A percentile compares a stretch with the other conserved stretches of the same genome.
Conservation (phyloP, 1,140 invertebrate genomes). For the Drosophila saltans region DNA sequence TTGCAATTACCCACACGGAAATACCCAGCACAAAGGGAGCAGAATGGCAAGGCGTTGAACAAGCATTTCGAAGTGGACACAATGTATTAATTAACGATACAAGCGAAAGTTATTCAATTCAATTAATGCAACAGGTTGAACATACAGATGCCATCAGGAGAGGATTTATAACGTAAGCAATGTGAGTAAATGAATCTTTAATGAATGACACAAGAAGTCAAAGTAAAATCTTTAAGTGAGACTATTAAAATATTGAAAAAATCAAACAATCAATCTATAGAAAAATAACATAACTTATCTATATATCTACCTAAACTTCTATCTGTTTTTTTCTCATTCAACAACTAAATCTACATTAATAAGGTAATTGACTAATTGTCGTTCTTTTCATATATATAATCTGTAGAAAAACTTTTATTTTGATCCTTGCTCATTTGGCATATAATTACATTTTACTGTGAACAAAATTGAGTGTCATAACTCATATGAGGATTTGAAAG, state of each 20-base stretch:
- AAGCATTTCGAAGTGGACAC: conserved; percentile 41
- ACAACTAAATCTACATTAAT: no score
- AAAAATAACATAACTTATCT: no score
- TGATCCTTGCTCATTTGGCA: neutral
- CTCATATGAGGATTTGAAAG: conserved; percentile 9
- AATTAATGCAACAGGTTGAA: conserved; percentile 46
- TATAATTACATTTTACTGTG: neutral
- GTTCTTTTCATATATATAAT: neutral
- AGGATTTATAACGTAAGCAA: neutral
- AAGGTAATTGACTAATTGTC: neutral
- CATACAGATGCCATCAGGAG: neutral
- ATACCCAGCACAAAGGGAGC: conserved; percentile 33
- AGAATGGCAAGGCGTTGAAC: neutral
- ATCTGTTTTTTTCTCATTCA: no score
- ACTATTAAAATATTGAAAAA: neutral
- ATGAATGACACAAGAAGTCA: conserved; percentile 3
- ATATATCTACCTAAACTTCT: no score
- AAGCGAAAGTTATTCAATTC: conserved; percentile 20
- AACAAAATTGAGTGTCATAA: conserved; percentile 10
- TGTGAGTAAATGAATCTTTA: neutral
- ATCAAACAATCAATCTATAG: no score
- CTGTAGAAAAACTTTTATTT: neutral
- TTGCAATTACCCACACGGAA: conserved; percentile 19
- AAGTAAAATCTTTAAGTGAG: neutral
- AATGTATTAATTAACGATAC: conserved; percentile 51